These are phyloP conservation scores for Mormyrus iriodes DNA, from an alignment of 2,113 vertebrate genomes.

Conservation along the genomic window DNA sequence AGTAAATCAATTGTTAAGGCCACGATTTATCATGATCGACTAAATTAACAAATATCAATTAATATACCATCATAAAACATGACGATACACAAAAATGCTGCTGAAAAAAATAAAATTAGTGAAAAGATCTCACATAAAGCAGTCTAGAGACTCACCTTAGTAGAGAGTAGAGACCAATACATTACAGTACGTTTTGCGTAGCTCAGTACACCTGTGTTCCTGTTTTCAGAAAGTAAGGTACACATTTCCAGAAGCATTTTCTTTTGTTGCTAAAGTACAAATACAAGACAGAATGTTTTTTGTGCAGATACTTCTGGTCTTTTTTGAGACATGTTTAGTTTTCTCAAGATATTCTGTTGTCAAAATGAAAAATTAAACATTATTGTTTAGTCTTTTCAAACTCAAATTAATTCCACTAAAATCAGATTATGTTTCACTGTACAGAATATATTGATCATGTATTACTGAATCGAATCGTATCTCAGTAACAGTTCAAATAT, in stretches of 20 bases:
- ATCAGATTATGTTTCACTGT: background rate
- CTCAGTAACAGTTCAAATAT: background rate
- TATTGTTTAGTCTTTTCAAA: background rate
- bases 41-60: background rate
- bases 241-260: background rate
- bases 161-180: background rate
- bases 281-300: background rate
- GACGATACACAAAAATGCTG: background rate
- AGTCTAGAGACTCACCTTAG: background rate
- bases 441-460: background rate
- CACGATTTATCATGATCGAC: background rate
- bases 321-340: background rate
- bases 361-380: background rate
- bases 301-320: background rate
- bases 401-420: background rate
- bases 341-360: background rate
- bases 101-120: background rate
- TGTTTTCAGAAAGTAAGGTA: background rate
- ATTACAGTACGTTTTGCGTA: background rate
- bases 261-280: background rate
- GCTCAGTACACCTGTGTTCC: background rate
- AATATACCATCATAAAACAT: background rate
- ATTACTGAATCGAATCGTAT: background rate
- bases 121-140: background rate
- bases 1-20: background rate